Base-by-base conservation (phyloP, 2,888 invertebrate species). In the Trichopoda pennipes region DNA sequence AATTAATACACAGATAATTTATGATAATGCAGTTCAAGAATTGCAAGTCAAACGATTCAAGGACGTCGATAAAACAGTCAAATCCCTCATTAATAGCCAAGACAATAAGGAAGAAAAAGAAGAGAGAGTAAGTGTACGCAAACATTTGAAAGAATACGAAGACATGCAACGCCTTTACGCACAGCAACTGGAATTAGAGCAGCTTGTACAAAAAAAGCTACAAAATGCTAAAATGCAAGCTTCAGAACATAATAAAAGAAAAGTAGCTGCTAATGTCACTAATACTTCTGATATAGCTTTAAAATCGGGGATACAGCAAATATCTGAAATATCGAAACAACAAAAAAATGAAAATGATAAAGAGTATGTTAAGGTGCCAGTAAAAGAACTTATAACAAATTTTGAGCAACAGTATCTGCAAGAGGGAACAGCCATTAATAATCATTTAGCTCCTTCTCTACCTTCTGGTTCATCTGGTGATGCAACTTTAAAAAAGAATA, bases 331-430 rank as follows among this genome's bases (percentile, higher is more conserved):
- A 38, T 38, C 12, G 10, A 12, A 12, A 8, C 19, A 42, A 23
- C 42, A 21, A 0, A 16, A 64, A n/a, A 44, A 83, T 17, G 74
- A 78, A 19, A 16, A 64, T 19, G 47, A 83, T 17, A 72, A 78
- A 19, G 87, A 91, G 76, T 91, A 92, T 78, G 86, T 88, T 28
- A 91, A 91, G 86, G 86, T 92, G 64, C 92, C 92, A 32, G 92
- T 92, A 0, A 91, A 89, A 83, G 88, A 90, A 61, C 87, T 94
- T 42, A 94, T 94, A 63, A 92, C 92, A 81, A 93, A 92, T 84
- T 94, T 94, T 85, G 94, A 94, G 86, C 92, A 93, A 86, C 93
- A 93, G n/a, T 51, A 60, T 16, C 38, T 49, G 12, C 76, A 79
- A 32, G 61, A 72, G 0, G 78, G 60, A 10, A 64, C 56, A 61